Percentiles rank a stretch among this genome's conserved stretches.
phyloP scores from a whole-genome alignment of 1,140 invertebrate species.

The Harpegnathos saltator region DNA sequence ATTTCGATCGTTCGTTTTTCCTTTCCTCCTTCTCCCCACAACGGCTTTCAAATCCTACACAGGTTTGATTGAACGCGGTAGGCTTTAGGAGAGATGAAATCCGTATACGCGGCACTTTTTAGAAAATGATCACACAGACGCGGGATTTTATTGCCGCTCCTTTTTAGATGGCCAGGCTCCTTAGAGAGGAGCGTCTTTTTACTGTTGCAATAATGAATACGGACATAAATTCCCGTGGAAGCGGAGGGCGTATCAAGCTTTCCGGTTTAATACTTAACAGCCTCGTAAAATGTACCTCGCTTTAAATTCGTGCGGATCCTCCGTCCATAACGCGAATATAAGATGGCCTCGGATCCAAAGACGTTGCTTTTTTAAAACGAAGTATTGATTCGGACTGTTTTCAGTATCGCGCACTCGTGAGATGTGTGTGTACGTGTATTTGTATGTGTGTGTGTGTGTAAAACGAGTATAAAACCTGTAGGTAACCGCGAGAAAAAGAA shows the following conservation, averaged over 20 bases:
- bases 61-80: conserved; percentile 10
- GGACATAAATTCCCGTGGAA: conserved; percentile 55
- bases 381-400: conserved; percentile 9
- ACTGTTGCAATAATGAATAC: conserved; percentile 64
- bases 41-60: background rate
- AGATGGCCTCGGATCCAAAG: conserved; percentile 7
- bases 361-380: conserved; percentile 18
- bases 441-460: no score
- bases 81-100: conserved; percentile 28
- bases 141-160: conserved; percentile 39
- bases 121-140: conserved; percentile 36
- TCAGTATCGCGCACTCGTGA: background rate
- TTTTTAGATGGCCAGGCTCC: conserved; percentile 12
- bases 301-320: conserved; percentile 48
- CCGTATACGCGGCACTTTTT: conserved; percentile 37
- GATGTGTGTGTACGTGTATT: no score
- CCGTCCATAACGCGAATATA: conserved; percentile 51
- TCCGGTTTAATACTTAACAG: conserved; percentile 63
- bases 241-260: conserved; percentile 39
- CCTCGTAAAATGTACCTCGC: conserved; percentile 51
- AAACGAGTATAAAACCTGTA: no score
- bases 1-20: background rate
- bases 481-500: no score
- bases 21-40: background rate
- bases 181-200: conserved; percentile 51